Evolutionary conservation across 1,140 invertebrate genomes (phyloP).

Genomic region (Catajapyx aquilonaris): DNA sequence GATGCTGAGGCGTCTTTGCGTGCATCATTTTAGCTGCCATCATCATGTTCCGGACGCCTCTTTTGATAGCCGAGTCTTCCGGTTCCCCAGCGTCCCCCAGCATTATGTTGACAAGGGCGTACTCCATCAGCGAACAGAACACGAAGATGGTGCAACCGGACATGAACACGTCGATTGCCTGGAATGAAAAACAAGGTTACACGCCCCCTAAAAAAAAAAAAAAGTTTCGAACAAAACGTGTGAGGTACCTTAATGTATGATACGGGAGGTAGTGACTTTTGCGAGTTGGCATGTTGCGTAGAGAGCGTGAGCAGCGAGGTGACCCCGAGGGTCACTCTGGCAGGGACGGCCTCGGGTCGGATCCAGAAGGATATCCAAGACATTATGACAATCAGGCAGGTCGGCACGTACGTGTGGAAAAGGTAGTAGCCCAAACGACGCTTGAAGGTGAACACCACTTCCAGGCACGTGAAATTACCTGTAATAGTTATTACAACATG

Average conservation of each 20-base stretch:
- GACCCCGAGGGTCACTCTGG: slow-evolving; percentile 70
- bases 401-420: slow-evolving; percentile 73
- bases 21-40: not conserved
- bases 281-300: slow-evolving; percentile 77
- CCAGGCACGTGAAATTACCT: slow-evolving; percentile 74
- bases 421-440: slow-evolving; percentile 65
- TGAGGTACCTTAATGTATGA: slow-evolving; percentile 50
- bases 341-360: slow-evolving; percentile 68
- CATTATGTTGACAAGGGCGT: slow-evolving; percentile 75
- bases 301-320: slow-evolving; percentile 73
- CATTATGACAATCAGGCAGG: slow-evolving; percentile 73
- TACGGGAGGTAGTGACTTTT: slow-evolving; percentile 66
- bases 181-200: slow-evolving; percentile 2
- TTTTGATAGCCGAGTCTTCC: slow-evolving; percentile 15
- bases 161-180: slow-evolving; percentile 81
- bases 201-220: not conserved
- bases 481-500: no score
- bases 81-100: slow-evolving; percentile 44
- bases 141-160: slow-evolving; percentile 80
- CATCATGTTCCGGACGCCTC: slow-evolving; percentile 7
- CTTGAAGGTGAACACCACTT: slow-evolving; percentile 67
- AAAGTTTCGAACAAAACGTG: not conserved
- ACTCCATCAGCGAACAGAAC: slow-evolving; percentile 80
- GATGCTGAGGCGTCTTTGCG: not conserved
- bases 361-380: slow-evolving; percentile 91